phyloP scores from a whole-genome alignment of 2,797 vertebrate genomes.

The Poecile montanus region DNA sequence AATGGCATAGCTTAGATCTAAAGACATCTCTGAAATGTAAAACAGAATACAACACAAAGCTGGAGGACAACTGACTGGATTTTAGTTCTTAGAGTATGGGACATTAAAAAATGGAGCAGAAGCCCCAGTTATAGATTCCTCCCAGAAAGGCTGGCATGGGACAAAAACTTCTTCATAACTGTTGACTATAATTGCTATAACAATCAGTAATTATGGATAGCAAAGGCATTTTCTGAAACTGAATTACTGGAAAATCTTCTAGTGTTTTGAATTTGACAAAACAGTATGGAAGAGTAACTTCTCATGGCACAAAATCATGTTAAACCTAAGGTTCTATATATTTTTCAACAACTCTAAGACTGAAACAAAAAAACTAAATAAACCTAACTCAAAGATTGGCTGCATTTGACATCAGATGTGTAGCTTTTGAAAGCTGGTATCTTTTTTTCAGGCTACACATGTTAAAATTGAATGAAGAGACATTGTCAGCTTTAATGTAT shows the following conservation, averaged over 20 bases:
- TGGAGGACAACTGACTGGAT: neutral
- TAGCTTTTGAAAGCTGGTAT: neutral
- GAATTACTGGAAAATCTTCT: neutral
- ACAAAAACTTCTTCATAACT: neutral
- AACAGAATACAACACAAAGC: neutral
- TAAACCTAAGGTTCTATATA: neutral
- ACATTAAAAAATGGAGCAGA: neutral
- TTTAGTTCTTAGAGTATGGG: neutral
- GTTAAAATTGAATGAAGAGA: constrained; percentile 2
- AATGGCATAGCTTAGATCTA: neutral
- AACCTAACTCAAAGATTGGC: neutral
- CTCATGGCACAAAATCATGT: neutral
- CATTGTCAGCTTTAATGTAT: constrained; percentile 18
- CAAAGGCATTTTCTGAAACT: neutral
- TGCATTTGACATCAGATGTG: neutral
- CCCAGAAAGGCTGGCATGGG: neutral
- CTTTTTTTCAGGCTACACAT: neutral
- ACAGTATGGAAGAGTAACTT: neutral
- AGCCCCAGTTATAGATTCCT: neutral
- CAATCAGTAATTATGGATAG: neutral
- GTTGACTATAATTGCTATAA: neutral
- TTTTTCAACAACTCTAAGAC: neutral
- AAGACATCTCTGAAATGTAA: neutral
- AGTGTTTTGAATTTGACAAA: neutral
- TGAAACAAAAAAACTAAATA: neutral